Evolutionary conservation across 2,113 vertebrate species (phyloP).

Genomic region (Montifringilla adamsi): DNA sequence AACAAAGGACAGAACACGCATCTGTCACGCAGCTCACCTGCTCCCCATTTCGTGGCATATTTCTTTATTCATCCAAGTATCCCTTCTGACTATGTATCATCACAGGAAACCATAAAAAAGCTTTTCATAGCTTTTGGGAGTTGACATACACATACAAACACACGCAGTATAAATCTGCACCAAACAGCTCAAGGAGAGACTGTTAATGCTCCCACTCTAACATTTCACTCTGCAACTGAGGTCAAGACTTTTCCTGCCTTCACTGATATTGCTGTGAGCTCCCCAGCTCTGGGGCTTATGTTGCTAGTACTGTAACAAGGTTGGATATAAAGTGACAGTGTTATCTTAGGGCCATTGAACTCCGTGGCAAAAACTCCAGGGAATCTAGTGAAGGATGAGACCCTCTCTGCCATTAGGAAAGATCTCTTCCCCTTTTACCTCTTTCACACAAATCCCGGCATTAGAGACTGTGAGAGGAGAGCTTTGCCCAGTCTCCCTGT

Average conservation of each 20-base stretch:
- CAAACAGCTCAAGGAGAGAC: constrained; percentile 12
- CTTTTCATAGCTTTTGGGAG: constrained; percentile 22
- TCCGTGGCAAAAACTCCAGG: background rate
- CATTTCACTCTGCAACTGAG: background rate
- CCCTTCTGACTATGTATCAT: background rate
- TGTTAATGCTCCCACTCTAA: background rate
- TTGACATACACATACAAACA: constrained; percentile 4
- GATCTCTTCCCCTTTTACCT: background rate
- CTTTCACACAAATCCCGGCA: background rate
- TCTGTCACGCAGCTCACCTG: constrained; percentile 21
- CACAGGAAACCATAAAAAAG: constrained; percentile 35
- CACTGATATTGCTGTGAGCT: background rate
- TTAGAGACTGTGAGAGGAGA: background rate
- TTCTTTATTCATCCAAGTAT: background rate
- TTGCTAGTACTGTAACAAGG: background rate
- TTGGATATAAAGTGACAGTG: background rate
- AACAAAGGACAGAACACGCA: background rate
- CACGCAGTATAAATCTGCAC: constrained; percentile 16
- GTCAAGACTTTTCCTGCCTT: constrained; percentile 23
- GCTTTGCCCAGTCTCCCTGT: background rate
- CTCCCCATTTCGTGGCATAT: background rate
- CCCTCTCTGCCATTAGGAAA: background rate
- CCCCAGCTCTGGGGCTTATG: background rate
- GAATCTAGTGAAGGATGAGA: background rate
- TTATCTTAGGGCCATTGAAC: background rate